phyloP scores from a whole-genome alignment of 2,797 vertebrate genomes.

The Monodelphis domestica region DNA sequence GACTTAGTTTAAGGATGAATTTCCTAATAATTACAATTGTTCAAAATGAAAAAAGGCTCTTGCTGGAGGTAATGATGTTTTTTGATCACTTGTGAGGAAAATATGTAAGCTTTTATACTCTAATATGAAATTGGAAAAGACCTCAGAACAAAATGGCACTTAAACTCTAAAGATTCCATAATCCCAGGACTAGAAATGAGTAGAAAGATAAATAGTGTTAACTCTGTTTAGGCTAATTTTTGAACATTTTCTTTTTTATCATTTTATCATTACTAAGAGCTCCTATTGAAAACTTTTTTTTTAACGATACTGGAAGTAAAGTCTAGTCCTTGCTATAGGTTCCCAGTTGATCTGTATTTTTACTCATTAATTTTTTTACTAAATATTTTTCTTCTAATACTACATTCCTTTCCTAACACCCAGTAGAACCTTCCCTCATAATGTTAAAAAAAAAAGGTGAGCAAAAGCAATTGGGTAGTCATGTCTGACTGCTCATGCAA shows the following conservation, averaged over 20 bases:
- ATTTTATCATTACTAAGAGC: not conserved
- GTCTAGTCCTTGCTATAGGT: not conserved
- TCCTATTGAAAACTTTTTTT: not conserved
- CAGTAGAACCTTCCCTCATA: no score
- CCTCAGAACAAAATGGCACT: not conserved
- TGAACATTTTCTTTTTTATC: not conserved
- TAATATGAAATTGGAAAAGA: not conserved
- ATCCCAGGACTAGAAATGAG: not conserved
- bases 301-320: not conserved
- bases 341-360: not conserved
- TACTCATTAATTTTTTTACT: not conserved
- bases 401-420: not conserved
- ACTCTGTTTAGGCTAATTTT: not conserved
- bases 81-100: not conserved
- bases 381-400: not conserved
- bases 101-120: not conserved
- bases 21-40: not conserved
- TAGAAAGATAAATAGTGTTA: not conserved
- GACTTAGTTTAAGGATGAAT: not conserved
- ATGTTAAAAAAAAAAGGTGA: no score
- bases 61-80: not conserved
- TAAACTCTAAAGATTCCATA: not conserved
- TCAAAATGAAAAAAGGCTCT: not conserved
- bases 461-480: no score
- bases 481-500: no score